A percentile compares a stretch with the other conserved stretches of the same genome.
Conservation (phyloP, 2,113 vertebrate species). For the Hyla sarda region DNA sequence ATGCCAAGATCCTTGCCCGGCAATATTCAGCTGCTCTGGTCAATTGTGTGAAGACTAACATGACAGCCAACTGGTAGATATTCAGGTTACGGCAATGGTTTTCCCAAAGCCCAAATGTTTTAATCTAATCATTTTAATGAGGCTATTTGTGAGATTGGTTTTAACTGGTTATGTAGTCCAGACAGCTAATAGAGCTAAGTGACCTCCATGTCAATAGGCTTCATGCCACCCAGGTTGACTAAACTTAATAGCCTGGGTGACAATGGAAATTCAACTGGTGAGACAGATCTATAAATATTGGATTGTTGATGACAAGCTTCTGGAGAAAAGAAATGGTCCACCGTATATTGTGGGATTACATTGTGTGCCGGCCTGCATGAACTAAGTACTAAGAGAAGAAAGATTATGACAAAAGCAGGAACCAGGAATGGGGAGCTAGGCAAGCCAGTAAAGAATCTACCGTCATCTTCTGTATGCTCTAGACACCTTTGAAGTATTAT, state of each 20-base stretch:
- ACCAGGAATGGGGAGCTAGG: neutral
- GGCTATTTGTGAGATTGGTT: conserved; percentile 1
- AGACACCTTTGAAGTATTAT: too few relatives aligned
- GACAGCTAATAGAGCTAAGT: neutral
- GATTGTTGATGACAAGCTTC: neutral
- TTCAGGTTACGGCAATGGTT: neutral
- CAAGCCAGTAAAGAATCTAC: neutral
- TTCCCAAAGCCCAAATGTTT: neutral
- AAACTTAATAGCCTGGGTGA: neutral
- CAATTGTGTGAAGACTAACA: neutral
- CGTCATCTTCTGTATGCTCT: too few relatives aligned
- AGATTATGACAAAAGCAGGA: neutral
- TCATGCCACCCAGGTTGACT: conserved; percentile 6
- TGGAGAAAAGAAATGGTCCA: neutral
- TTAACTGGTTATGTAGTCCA: neutral
- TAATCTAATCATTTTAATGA: conserved; percentile 28
- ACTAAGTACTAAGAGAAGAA: neutral
- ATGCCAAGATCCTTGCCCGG: neutral
- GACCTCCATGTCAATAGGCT: neutral
- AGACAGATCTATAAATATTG: neutral
- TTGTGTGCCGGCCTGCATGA: neutral
- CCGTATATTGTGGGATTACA: neutral
- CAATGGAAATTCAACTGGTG: neutral
- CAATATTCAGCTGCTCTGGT: neutral
- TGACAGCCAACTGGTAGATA: neutral